A percentile compares a stretch with the other conserved stretches of the same genome.
Conservation (phyloP, 2,113 vertebrate species). For the Machaerirhynchus nigripectus region DNA sequence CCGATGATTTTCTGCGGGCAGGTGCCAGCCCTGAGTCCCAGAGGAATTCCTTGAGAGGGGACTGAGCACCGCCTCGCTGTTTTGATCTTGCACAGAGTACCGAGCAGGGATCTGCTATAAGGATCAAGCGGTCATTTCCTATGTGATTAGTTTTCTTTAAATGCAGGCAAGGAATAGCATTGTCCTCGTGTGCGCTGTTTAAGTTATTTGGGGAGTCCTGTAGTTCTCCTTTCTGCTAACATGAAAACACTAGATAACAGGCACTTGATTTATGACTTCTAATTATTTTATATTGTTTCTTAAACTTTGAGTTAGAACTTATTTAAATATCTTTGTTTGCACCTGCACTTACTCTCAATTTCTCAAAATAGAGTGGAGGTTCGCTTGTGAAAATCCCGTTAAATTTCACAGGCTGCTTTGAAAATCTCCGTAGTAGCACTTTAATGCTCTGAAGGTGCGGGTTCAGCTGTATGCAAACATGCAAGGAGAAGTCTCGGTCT, state of each 20-base stretch:
- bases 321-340: not conserved
- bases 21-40: not conserved
- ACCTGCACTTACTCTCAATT: slow-evolving; percentile 11
- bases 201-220: not conserved
- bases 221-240: not conserved
- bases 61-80: not conserved
- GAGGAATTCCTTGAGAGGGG: not conserved
- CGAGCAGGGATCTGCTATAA: not conserved
- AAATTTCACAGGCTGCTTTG: slow-evolving; percentile 4
- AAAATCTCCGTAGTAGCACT: not conserved
- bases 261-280: not conserved
- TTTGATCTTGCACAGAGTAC: not conserved
- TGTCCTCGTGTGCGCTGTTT: not conserved
- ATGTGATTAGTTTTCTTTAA: not conserved
- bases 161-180: not conserved
- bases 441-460: not conserved
- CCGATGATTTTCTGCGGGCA: not conserved
- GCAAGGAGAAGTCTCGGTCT: not conserved
- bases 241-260: not conserved
- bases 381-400: not conserved
- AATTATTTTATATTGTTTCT: not conserved
- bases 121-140: slow-evolving; percentile 21
- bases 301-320: not conserved
- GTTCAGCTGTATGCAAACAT: slow-evolving; percentile 48
- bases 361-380: not conserved